phyloP scores from a whole-genome alignment of 2,797 vertebrate genomes.

The Podarcis siculus region DNA sequence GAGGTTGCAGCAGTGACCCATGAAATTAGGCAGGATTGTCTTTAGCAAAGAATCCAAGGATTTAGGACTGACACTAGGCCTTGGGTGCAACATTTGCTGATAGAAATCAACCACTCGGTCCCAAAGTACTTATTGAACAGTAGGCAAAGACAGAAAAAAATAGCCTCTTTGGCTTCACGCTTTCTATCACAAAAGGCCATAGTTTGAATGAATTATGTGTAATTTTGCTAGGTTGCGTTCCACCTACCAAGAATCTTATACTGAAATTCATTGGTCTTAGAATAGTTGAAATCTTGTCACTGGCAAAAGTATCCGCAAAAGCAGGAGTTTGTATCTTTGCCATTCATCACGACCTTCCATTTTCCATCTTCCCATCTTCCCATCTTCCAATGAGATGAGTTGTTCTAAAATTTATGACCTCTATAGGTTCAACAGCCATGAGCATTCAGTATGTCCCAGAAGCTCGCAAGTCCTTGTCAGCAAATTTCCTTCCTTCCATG shows the following conservation, averaged over 20 bases:
- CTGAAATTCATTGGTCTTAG: neutral
- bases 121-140: neutral
- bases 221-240: neutral
- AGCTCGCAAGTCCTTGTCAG: neutral
- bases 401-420: neutral
- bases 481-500: neutral
- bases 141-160: neutral
- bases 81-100: neutral
- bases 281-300: neutral
- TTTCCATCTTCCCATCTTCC: neutral
- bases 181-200: neutral
- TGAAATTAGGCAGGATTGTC: neutral
- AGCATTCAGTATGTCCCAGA: neutral
- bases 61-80: neutral
- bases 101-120: neutral
- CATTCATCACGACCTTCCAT: neutral
- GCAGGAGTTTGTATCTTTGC: neutral
- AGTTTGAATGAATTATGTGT: neutral
- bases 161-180: neutral
- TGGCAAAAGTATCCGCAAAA: neutral
- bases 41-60: neutral
- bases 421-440: neutral
- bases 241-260: neutral
- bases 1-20: neutral
- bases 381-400: neutral